Evolutionary conservation across 2,888 invertebrate species (phyloP).

Genomic region (Globia sparganii): DNA sequence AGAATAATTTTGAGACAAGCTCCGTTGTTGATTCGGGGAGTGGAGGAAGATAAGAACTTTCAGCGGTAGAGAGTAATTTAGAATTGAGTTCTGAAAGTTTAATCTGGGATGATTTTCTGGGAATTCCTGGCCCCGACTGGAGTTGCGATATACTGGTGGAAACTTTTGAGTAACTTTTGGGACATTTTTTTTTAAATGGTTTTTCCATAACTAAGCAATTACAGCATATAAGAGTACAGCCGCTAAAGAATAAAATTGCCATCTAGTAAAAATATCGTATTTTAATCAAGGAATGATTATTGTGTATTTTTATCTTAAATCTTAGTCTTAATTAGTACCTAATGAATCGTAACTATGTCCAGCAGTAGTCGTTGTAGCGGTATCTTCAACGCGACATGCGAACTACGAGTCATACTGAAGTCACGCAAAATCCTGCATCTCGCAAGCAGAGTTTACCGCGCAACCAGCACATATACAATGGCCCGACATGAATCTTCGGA

Average conservation of each 20-base stretch:
- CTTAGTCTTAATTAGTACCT: not conserved
- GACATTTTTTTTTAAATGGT: not conserved
- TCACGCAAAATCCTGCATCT: too few species aligned
- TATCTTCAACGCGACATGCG: too few species aligned
- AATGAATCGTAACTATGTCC: not conserved
- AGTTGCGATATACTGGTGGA: not conserved
- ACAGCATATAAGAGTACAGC: not conserved
- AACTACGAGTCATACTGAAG: too few species aligned
- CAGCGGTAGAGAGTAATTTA: conserved; percentile 19
- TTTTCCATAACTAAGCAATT: too few species aligned
- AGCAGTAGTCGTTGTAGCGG: too few species aligned
- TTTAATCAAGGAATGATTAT: not conserved
- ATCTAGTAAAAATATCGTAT: not conserved
- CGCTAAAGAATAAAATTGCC: not conserved
- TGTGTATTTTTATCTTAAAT: not conserved
- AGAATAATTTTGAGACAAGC: conserved; percentile 71
- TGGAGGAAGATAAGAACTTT: conserved; percentile 25
- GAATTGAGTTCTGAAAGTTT: conserved; percentile 16
- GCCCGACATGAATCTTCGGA: too few species aligned
- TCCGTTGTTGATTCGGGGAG: conserved; percentile 60
- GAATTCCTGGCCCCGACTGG: not conserved
- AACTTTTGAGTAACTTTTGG: not conserved
- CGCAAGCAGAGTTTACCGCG: too few species aligned
- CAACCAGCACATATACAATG: too few species aligned
- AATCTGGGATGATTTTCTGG: conserved; percentile 13